Evolutionary conservation across 2,888 invertebrate species (phyloP).

Genomic region (Axea sp.): DNA sequence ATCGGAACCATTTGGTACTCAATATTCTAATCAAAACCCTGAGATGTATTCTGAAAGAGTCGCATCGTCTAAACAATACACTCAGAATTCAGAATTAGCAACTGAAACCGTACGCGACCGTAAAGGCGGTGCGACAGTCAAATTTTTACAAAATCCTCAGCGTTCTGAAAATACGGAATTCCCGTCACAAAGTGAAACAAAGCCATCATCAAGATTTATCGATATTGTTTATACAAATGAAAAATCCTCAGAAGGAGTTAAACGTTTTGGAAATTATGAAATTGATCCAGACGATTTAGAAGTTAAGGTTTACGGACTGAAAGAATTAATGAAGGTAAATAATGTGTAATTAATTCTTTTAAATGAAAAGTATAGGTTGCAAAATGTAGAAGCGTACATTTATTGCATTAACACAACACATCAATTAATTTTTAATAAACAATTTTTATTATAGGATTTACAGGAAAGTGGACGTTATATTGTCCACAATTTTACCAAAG

Average conservation of each 20-base stretch:
- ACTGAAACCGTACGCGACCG: constrained; percentile 35
- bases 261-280: constrained; percentile 70
- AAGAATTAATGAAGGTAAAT: constrained; percentile 69
- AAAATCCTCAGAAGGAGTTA: constrained; percentile 62
- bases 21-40: constrained; percentile 40
- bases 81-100: constrained; percentile 27
- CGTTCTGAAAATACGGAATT: constrained; percentile 27
- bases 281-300: constrained; percentile 63
- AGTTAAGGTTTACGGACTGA: constrained; percentile 68
- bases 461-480: constrained; percentile 69
- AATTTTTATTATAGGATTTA: constrained; percentile 67
- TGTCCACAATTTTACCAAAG: constrained; percentile 74
- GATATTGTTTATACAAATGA: constrained; percentile 74
- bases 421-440: not conserved
- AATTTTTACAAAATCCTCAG: constrained; percentile 32
- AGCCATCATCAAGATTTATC: constrained; percentile 71
- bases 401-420: not conserved
- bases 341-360: not conserved
- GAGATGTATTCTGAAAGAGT: too few species aligned
- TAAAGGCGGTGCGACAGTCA: constrained; percentile 49
- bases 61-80: too few species aligned
- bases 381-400: too few species aligned
- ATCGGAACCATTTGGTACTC: constrained; percentile 32
- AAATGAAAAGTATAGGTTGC: too few species aligned
- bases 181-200: constrained; percentile 34